Base-by-base conservation (phyloP, 1,140 invertebrate genomes). In the Callitettix versicolor region DNA sequence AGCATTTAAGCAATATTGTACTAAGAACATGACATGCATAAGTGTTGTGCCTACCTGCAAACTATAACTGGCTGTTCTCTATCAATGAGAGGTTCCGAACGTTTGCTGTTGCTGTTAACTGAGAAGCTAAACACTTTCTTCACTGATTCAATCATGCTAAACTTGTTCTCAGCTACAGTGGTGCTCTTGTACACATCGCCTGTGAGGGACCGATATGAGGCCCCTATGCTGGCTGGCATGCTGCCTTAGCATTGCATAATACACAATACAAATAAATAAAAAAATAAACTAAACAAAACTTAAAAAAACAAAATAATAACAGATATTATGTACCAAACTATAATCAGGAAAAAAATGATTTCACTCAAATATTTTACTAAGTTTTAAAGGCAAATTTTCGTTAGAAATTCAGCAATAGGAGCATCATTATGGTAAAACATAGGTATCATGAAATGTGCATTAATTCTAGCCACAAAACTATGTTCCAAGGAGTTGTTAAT, bases 131-230 rank as follows among this genome's bases (percentile, higher is more conserved):
- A 75, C 41, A 75, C 78, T 68, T 77, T 79, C 72, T 80, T 82
- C 47, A 82, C 69, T 53, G 73, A 76, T 57, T 80, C 77, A 57
- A 81, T 64, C 33, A 81, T 68, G 52, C 68, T 74, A 58, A 74
- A 71, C 24, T 71, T 74, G 57, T 72, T 71, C 58, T 78, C 77
- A 49, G 73, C 70, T 62, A 79, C 73, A 34, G 79, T 81, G 18
- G 79, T 81, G 61, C 76, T 75, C 64, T 77, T 78, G 72, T 81
- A 81, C 68, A 80, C 75, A 69, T 77, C 76, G 63, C 75, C 76
- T 50, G 73, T 71, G 64, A 81, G 71, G 60, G 79, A 80, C 64
- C 75, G 76, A 72, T 81, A 81, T 63, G 78, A 79, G 65, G 76
- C 73, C 62, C 76, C 75, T 64, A 76, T 72, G 71, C 76, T 75